These are phyloP conservation scores for Chymomyza caudatula DNA, from an alignment of 2,888 invertebrate genomes.

Conservation along the genomic window DNA sequence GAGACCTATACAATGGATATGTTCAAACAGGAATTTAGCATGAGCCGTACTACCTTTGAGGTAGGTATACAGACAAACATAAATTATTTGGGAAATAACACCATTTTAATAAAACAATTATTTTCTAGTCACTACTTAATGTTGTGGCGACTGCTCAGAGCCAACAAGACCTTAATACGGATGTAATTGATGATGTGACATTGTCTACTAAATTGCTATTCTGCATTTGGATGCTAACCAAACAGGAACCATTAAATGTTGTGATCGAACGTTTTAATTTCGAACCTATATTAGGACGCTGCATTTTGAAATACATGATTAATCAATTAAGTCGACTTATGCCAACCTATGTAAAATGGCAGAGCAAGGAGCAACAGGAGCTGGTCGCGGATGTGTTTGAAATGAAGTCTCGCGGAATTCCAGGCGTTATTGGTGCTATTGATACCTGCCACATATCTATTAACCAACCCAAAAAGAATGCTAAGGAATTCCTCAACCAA, in stretches of 20 bases:
- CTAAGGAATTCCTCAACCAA: neutral
- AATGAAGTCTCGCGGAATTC: neutral
- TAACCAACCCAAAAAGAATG: neutral
- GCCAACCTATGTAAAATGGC: neutral
- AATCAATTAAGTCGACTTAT: neutral
- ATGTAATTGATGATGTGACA: neutral
- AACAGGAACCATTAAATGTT: neutral
- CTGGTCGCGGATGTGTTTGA: neutral
- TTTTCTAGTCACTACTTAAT: neutral
- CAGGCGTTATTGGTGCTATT: neutral
- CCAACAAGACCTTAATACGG: too few relatives aligned
- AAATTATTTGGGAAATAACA: neutral
- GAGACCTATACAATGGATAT: neutral
- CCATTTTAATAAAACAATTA: neutral
- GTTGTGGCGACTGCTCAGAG: neutral
- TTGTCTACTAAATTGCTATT: neutral
- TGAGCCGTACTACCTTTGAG: neutral
- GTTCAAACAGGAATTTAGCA: neutral
- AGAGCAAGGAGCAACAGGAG: neutral
- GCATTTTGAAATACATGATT: neutral
- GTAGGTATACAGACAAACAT: neutral
- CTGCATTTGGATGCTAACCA: neutral
- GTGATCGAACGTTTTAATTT: neutral
- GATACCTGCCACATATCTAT: neutral
- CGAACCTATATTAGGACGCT: neutral